phyloP scores from a whole-genome alignment of 2,113 vertebrate species.

The Seriola rivoliana region DNA sequence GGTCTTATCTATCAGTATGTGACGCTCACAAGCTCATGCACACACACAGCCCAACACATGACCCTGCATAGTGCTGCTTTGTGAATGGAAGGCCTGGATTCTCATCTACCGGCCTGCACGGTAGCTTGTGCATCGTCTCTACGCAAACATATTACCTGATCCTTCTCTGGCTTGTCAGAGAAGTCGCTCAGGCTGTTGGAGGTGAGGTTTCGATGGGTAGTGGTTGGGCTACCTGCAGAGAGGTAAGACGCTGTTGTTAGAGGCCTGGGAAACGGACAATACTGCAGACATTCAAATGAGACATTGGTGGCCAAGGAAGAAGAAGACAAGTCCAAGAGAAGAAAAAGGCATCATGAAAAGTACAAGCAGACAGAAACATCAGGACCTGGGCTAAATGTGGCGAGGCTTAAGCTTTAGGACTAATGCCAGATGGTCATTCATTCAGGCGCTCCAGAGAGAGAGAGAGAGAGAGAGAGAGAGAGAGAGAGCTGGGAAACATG shows the following conservation, averaged over 20 bases:
- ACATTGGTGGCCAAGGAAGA: not conserved
- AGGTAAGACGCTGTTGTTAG: constrained; percentile 21
- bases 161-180: constrained; percentile 97
- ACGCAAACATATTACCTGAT: constrained; percentile 87
- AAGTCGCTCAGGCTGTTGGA: constrained; percentile 96
- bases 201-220: constrained; percentile 92
- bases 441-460: not conserved
- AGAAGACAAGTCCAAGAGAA: constrained; percentile 11
- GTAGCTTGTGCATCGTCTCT: not conserved
- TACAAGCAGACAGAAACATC: constrained; percentile 50
- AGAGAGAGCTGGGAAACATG: constrained; percentile 28
- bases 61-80: constrained; percentile 36
- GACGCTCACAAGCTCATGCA: constrained; percentile 27
- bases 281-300: not conserved
- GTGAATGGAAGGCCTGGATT: constrained; percentile 25
- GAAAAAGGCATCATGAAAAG: constrained; percentile 37
- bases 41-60: constrained; percentile 20
- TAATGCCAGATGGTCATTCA: constrained; percentile 56
- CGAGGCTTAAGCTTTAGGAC: constrained; percentile 51
- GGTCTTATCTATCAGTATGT: constrained; percentile 29
- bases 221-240: constrained; percentile 91
- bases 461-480: not conserved
- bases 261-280: not conserved
- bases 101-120: not conserved
- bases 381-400: constrained; percentile 47